Conservation (phyloP, 1,140 invertebrate genomes). For the Drosophila simulans region DNA sequence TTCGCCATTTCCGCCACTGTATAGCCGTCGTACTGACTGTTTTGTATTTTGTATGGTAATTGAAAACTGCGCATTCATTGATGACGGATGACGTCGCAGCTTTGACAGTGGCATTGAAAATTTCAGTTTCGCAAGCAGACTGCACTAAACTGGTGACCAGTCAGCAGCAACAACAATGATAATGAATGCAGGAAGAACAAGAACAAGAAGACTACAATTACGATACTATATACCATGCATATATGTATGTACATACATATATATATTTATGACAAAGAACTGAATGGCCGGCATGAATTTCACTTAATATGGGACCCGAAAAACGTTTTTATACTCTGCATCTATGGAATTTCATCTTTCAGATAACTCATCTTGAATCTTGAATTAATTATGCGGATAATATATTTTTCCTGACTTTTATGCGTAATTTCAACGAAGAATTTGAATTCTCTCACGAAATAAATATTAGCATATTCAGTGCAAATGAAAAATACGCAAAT, state of each 20-base stretch:
- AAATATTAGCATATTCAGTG: neutral
- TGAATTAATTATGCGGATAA: neutral
- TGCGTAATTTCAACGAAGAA: neutral
- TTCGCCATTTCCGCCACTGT: neutral
- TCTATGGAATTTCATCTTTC: too few relatives aligned
- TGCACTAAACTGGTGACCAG: constrained; percentile 1
- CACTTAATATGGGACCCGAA: neutral
- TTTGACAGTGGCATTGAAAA: constrained; percentile 74
- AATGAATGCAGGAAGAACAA: constrained; percentile 16
- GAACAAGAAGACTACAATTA: constrained; percentile 1
- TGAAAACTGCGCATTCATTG: constrained; percentile 56
- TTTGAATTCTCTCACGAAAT: neutral
- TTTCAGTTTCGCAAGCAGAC: constrained; percentile 31
- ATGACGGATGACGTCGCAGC: constrained; percentile 53
- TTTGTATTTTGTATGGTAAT: constrained; percentile 39
- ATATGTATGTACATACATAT: neutral
- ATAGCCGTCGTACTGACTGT: constrained; percentile 6
- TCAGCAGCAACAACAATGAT: constrained; percentile 16
- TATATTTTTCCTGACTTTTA: neutral
- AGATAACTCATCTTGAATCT: too few relatives aligned
- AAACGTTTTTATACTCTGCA: too few relatives aligned
- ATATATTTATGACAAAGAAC: constrained; percentile 3
- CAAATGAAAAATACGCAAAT: neutral
- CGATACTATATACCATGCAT: neutral
- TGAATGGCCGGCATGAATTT: constrained; percentile 3